Percentiles rank a stretch among this genome's conserved stretches.
Evolutionary conservation across 2,797 vertebrate species (phyloP).

Genomic region (Tamandua tetradactyla): DNA sequence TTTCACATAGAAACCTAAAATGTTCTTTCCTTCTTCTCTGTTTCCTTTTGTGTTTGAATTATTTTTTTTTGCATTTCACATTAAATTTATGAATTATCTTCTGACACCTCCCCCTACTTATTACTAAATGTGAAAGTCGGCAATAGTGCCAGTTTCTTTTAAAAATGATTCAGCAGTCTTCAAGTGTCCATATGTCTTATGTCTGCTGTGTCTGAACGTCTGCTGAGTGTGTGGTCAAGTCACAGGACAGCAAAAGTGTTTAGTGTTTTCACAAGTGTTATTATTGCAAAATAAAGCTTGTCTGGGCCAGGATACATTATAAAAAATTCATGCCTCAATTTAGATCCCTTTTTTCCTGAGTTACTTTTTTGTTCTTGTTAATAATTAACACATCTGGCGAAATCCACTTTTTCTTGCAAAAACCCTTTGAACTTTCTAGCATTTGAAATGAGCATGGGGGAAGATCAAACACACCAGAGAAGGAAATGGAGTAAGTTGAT

Average conservation of each 20-base stretch:
- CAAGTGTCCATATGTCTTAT: too few species aligned
- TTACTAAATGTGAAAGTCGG: not conserved
- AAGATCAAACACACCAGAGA: not conserved
- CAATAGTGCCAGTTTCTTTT: not conserved
- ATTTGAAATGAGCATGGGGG: not conserved
- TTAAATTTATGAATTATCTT: not conserved
- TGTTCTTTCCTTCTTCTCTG: not conserved
- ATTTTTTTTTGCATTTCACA: not conserved
- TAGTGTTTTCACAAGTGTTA: not conserved
- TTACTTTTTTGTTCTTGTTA: not conserved
- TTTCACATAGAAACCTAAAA: not conserved
- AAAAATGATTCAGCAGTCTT: not conserved
- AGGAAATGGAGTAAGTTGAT: not conserved
- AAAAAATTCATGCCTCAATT: not conserved
- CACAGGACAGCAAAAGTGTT: not conserved
- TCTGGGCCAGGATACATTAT: conserved; percentile 20
- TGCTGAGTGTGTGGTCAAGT: not conserved
- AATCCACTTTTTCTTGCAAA: conserved; percentile 27
- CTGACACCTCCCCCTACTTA: not conserved
- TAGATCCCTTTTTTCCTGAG: not conserved
- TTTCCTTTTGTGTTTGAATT: conserved; percentile 41
- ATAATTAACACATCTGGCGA: not conserved
- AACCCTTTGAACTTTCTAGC: conserved; percentile 24
- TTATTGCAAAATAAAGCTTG: conserved; percentile 46
- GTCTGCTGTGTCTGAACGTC: not conserved